phyloP scores from a whole-genome alignment of 2,888 invertebrate genomes.

The Pollenia angustigena region DNA sequence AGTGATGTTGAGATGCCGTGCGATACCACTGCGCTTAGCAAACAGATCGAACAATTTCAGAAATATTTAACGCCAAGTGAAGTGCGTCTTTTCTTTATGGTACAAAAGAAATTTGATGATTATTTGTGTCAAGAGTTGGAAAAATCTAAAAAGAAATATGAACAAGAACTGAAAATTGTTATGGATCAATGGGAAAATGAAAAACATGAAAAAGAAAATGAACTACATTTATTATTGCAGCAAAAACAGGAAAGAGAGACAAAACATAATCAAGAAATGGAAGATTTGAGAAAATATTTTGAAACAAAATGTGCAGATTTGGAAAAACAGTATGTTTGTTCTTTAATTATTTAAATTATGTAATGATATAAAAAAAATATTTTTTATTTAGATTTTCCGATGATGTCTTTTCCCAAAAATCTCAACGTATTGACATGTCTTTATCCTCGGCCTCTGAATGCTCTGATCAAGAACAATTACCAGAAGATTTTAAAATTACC shows the following conservation, averaged over 20 bases:
- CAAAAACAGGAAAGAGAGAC: conserved; percentile 86
- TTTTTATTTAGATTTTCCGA: conserved; percentile 86
- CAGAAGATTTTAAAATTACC: conserved; percentile 76
- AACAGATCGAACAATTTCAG: conserved; percentile 83
- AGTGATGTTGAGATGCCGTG: conserved; percentile 70
- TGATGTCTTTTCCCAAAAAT: conserved; percentile 88
- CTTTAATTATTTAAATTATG: neutral
- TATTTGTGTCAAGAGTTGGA: conserved; percentile 86
- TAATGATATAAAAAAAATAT: neutral
- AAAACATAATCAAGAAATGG: conserved; percentile 91
- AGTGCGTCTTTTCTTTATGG: conserved; percentile 82
- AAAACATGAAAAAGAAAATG: conserved; percentile 85
- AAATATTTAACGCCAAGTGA: conserved; percentile 82
- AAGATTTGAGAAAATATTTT: conserved; percentile 91
- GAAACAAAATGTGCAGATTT: conserved; percentile 92
- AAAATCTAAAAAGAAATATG: conserved; percentile 83
- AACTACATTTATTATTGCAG: conserved; percentile 85
- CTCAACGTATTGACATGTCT: conserved; percentile 85
- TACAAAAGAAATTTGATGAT: conserved; percentile 86
- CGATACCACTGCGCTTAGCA: conserved; percentile 78
- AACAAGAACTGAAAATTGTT: conserved; percentile 80
- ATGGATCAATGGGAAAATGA: conserved; percentile 85
- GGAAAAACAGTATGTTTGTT: conserved; percentile 88
- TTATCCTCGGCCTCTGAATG: conserved; percentile 78
- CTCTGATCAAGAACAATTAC: conserved; percentile 82